A percentile compares a stretch with the other conserved stretches of the same genome.
Evolutionary conservation across 2,797 vertebrate genomes (phyloP).

Genomic region (Knipowitschia caucasica): DNA sequence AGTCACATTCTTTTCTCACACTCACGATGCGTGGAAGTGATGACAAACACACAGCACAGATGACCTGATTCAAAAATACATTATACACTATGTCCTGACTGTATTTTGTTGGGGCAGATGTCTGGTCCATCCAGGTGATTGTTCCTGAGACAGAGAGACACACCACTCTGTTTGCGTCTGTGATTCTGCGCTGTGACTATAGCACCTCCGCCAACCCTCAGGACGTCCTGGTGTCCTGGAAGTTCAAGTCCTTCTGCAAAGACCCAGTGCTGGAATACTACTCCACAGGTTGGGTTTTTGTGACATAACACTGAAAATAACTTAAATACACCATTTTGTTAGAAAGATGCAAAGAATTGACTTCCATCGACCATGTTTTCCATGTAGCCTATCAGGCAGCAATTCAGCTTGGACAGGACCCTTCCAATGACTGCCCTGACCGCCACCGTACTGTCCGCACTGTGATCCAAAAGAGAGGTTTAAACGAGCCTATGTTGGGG

Average conservation of each 20-base stretch:
- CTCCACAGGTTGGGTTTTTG: conserved; percentile 69
- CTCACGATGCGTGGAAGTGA: not conserved
- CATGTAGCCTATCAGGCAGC: conserved; percentile 85
- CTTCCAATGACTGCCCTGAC: conserved; percentile 88
- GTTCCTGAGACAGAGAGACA: conserved; percentile 66
- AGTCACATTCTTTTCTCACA: conserved; percentile 37
- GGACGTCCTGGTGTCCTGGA: conserved; percentile 90
- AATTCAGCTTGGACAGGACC: conserved; percentile 87
- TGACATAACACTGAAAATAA: not conserved
- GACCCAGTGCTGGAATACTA: conserved; percentile 94
- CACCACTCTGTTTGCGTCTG: conserved; percentile 82
- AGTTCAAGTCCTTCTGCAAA: conserved; percentile 94
- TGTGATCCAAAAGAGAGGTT: conserved; percentile 86
- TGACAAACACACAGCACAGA: not conserved
- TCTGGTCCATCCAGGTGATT: conserved; percentile 72
- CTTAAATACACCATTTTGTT: not conserved
- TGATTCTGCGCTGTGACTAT: conserved; percentile 81
- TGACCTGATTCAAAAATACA: not conserved
- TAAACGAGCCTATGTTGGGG: conserved; percentile 83
- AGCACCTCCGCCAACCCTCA: conserved; percentile 86
- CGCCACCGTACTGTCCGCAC: conserved; percentile 84
- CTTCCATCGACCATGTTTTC: not conserved
- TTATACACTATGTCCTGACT: not conserved
- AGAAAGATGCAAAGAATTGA: not conserved
- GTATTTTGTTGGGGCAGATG: conserved; percentile 42